These are phyloP conservation scores for Helobdella robusta DNA, from an alignment of 2,888 invertebrate species.

Conservation along the genomic window DNA sequence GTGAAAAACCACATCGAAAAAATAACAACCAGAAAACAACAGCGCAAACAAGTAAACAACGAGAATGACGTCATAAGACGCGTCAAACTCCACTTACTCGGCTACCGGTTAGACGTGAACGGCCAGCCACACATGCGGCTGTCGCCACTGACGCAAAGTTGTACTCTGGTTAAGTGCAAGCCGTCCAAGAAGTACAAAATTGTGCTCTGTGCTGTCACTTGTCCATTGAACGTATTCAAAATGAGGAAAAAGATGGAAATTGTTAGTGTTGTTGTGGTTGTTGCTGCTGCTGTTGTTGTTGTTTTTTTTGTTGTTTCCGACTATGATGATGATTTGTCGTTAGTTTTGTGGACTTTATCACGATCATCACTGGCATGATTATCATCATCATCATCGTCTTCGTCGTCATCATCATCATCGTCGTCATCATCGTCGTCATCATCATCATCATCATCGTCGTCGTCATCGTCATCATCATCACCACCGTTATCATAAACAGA, in stretches of 20 bases:
- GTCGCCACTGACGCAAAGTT: conserved; percentile 44
- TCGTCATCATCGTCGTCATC: too few relatives aligned
- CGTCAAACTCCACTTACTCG: conserved; percentile 19
- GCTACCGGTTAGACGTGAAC: conserved; percentile 35
- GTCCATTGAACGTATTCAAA: conserved; percentile 44
- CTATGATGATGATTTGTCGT: neutral
- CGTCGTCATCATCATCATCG: too few relatives aligned
- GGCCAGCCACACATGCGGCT: conserved; percentile 46
- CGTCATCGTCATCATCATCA: too few relatives aligned
- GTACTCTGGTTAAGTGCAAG: conserved; percentile 48
- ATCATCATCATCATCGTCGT: too few relatives aligned
- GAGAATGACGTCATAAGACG: neutral
- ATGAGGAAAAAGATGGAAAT: conserved; percentile 37
- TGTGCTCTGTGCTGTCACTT: conserved; percentile 47
- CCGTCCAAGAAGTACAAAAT: conserved; percentile 46
- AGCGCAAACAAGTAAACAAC: neutral
- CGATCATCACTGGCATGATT: too few relatives aligned
- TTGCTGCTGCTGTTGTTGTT: neutral
- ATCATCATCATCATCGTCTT: too few relatives aligned
- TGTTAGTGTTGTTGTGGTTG: neutral
- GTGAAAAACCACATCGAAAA: neutral
- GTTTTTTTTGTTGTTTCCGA: neutral
- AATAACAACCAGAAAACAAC: neutral
- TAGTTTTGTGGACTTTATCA: neutral
- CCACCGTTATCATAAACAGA: too few relatives aligned